Evolutionary conservation across 2,113 vertebrate species (phyloP).

Genomic region (Spea bombifrons): DNA sequence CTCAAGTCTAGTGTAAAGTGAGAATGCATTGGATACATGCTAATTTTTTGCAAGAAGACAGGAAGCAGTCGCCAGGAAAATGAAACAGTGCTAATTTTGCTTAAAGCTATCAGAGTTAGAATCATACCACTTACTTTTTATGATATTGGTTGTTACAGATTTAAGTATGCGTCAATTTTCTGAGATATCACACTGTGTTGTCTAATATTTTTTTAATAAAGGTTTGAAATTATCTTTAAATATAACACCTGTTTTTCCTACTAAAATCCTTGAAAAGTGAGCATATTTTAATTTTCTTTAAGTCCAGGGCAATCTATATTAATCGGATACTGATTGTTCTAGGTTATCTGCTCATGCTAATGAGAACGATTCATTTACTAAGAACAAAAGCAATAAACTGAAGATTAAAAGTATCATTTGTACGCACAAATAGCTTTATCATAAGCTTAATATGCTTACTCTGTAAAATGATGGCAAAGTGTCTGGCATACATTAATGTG

Average conservation of each 20-base stretch:
- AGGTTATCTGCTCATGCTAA: conserved; percentile 23
- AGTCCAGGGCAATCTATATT: conserved; percentile 15
- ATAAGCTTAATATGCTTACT: conserved; percentile 14
- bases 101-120: no score
- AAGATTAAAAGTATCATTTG: conserved; percentile 32
- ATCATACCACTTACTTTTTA: neutral
- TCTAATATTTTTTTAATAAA: conserved; percentile 1
- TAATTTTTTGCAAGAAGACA: no score
- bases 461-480: conserved; percentile 9
- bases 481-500: conserved; percentile 16
- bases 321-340: conserved; percentile 25
- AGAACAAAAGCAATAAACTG: conserved; percentile 32
- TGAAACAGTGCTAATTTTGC: no score
- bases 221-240: neutral
- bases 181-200: neutral
- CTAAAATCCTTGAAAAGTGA: neutral
- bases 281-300: neutral
- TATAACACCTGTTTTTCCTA: neutral
- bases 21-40: no score
- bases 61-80: no score
- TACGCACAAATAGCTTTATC: conserved; percentile 11
- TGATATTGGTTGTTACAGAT: neutral
- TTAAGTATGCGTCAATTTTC: neutral
- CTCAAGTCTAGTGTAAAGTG: no score
- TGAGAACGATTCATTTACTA: conserved; percentile 30